Conservation (phyloP, 2,888 invertebrate species). For the Byasa hedistus region DNA sequence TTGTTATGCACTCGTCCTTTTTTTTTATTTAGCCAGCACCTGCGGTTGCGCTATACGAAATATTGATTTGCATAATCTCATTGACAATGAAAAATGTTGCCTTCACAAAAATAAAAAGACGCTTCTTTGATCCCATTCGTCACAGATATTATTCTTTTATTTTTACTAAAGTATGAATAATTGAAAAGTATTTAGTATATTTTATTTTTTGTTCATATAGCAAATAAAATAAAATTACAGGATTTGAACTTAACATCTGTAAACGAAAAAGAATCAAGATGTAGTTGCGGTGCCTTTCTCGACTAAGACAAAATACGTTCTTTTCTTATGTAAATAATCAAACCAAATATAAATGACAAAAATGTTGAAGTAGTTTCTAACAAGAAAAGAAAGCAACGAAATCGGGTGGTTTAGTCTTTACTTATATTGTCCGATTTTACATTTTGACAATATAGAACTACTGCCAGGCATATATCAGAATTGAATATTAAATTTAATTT, state of each 20-base stretch:
- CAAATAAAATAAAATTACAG: neutral
- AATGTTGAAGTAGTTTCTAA: too few relatives aligned
- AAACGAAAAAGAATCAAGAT: neutral
- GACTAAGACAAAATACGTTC: neutral
- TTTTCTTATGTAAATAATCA: neutral
- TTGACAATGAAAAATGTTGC: neutral
- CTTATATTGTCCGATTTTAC: too few relatives aligned
- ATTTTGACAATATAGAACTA: too few relatives aligned
- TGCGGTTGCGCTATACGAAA: constrained; percentile 41
- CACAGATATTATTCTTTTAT: neutral
- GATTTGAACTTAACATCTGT: neutral
- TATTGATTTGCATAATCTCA: constrained; percentile 28
- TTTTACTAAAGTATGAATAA: too few relatives aligned
- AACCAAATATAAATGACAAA: too few relatives aligned
- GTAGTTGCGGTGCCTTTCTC: neutral
- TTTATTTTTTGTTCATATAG: neutral
- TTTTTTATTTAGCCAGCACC: constrained; percentile 57
- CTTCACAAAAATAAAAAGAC: neutral
- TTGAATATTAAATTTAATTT: too few relatives aligned
- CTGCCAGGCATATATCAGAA: too few relatives aligned
- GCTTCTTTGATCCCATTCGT: neutral
- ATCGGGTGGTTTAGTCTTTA: too few relatives aligned
- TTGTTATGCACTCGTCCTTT: constrained; percentile 52
- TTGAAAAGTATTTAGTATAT: too few relatives aligned
- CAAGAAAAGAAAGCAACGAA: too few relatives aligned